Base-by-base conservation (phyloP, 2,797 vertebrate species). In the Micromesistius poutassou region DNA sequence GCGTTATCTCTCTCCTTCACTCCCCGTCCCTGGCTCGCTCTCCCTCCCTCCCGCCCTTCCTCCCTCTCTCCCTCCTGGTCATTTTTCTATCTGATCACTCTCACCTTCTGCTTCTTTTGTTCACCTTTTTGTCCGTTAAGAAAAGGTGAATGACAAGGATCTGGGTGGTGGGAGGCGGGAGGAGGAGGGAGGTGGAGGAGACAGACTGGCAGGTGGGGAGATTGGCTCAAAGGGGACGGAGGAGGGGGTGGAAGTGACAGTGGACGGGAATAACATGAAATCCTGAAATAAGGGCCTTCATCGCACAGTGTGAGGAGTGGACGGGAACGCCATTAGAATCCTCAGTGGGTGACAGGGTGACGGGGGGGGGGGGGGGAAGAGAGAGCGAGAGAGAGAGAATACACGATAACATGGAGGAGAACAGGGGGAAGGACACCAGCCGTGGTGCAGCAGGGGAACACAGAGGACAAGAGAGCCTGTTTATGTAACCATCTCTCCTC, bases 401-500 rank as follows among this genome's bases (percentile, higher is more conserved):
- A 30, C 30, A 71, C 3, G 68, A 31, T 14, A 71, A 71, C 30
- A 71, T 30, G 28, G 68, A 71, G 3, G 66, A 74, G 80, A 77
- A 71, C 80, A 55, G 72, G 75, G 77, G 66, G 77, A 85, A 77
- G 76, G 76, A 85, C 78, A 82, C 83, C 50, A 7, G 50, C 7
- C 5, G 4, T 78, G 77, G 85, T 85, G 82, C 80, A 83, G 84
- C 85, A 79, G 83, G 14, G 25, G 81, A 74, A 82, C 76, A 79
- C 79, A 76, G 83, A 88, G 89, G 88, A 90, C 84, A 77, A 35
- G 87, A 91, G 87, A 87, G 87, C 84, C 79, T 83, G 89, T 93
- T 94, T 94, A 94, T 86, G 91, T 93, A 94, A 94, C 90, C 5
- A 83, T 85, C 81, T 78, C 81, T 87, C 88, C 93, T 91, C 79